Conservation (phyloP, 2,113 vertebrate genomes). For the Euleptes europaea region DNA sequence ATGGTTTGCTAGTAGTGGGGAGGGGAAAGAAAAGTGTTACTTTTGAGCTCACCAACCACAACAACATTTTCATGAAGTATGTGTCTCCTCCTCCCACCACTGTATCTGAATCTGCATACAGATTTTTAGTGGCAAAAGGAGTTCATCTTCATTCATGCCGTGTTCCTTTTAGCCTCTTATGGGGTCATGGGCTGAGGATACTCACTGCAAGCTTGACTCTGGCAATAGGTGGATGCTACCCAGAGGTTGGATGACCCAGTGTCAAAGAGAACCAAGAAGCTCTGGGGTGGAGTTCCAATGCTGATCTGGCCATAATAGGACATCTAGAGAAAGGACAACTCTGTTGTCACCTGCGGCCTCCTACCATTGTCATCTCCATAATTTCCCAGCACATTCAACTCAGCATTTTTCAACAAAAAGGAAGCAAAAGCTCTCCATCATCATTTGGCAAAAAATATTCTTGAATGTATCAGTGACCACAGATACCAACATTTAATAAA, state of each 20-base stretch:
- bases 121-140: neutral
- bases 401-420: neutral
- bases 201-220: constrained; percentile 61
- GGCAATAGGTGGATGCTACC: constrained; percentile 61
- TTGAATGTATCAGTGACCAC: neutral
- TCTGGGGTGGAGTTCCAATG: constrained; percentile 62
- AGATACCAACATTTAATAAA: neutral
- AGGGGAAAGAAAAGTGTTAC: neutral
- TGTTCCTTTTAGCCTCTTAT: neutral
- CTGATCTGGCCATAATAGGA: constrained; percentile 68
- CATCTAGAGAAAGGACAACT: constrained; percentile 8
- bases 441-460: neutral
- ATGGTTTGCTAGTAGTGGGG: constrained; percentile 51
- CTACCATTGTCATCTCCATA: neutral
- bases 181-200: neutral
- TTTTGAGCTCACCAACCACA: neutral
- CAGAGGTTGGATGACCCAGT: constrained; percentile 63
- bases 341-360: neutral
- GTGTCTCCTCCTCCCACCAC: neutral
- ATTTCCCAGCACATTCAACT: neutral
- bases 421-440: neutral
- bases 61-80: neutral
- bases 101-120: neutral
- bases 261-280: constrained; percentile 67
- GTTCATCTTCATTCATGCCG: neutral